These are phyloP conservation scores for Channa striata DNA, from an alignment of 2,797 vertebrate species.

Conservation along the genomic window DNA sequence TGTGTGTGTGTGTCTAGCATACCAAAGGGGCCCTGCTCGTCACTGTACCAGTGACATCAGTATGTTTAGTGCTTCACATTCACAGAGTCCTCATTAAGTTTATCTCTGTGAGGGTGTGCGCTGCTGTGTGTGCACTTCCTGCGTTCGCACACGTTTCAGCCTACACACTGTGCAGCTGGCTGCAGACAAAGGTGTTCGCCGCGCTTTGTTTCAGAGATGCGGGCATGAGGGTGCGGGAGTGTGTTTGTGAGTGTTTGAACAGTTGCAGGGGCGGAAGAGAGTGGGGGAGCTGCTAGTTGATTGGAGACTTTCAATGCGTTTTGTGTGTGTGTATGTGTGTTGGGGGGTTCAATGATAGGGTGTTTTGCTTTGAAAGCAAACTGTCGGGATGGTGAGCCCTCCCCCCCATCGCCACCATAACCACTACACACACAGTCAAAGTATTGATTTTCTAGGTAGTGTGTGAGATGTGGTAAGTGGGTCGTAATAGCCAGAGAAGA, in stretches of 20 bases:
- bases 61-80: conserved; percentile 61
- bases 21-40: conserved; percentile 73
- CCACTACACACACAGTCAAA: conserved; percentile 35
- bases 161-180: conserved; percentile 65
- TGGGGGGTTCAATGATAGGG: conserved; percentile 47
- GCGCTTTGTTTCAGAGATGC: conserved; percentile 69
- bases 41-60: conserved; percentile 82
- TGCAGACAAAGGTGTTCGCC: conserved; percentile 72
- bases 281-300: conserved; percentile 42
- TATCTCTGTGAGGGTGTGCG: conserved; percentile 44
- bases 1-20: conserved; percentile 69
- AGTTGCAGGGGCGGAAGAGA: conserved; percentile 61
- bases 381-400: conserved; percentile 9
- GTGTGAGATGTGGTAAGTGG: conserved; percentile 71
- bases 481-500: conserved; percentile 68
- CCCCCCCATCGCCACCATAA: not conserved
- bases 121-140: conserved; percentile 21
- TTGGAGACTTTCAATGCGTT: conserved; percentile 44
- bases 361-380: conserved; percentile 70
- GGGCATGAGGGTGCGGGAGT: conserved; percentile 36
- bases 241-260: conserved; percentile 61
- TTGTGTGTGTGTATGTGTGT: conserved; percentile 27
- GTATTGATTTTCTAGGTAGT: conserved; percentile 68
- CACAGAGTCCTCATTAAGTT: conserved; percentile 72
- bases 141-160: conserved; percentile 34